A percentile compares a stretch with the other conserved stretches of the same genome.
These are phyloP conservation scores for Protobothrops flavoviridis DNA, from an alignment of 2,113 vertebrate genomes.

Conservation along the genomic window DNA sequence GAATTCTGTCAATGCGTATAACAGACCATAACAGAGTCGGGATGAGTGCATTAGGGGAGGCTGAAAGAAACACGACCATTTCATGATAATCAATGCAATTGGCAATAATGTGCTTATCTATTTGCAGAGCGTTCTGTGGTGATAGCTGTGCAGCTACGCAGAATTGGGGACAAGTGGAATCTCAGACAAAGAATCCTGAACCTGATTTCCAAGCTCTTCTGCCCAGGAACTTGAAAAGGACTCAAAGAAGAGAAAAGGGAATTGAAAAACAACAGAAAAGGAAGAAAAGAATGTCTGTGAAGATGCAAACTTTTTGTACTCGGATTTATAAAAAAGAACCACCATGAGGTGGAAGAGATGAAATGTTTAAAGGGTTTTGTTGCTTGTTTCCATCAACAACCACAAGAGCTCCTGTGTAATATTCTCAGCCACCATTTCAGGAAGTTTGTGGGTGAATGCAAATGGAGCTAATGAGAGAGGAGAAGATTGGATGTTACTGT, in stretches of 20 bases:
- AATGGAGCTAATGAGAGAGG: neutral
- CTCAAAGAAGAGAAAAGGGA: neutral
- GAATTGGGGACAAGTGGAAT: conserved; percentile 70
- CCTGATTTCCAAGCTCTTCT: conserved; percentile 61
- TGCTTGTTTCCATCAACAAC: neutral
- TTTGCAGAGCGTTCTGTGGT: conserved; percentile 52
- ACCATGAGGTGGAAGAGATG: conserved; percentile 2
- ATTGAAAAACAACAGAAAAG: neutral
- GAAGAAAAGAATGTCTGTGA: neutral
- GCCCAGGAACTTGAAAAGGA: conserved; percentile 39
- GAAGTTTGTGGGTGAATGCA: neutral
- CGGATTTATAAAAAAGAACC: conserved; percentile 13
- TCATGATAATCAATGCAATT: neutral
- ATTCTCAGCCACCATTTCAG: neutral
- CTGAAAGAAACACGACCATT: neutral
- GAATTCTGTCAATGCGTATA: neutral
- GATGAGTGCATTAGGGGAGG: neutral
- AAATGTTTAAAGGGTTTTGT: neutral
- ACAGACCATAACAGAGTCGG: neutral
- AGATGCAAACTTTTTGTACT: conserved; percentile 1
- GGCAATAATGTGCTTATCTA: neutral
- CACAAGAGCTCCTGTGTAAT: neutral
- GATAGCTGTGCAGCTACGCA: conserved; percentile 56
- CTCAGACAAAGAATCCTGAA: conserved; percentile 69
- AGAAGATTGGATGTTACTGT: neutral